Percentiles rank a stretch among this genome's conserved stretches.
These are phyloP conservation scores for Odocoileus virginianus DNA, from an alignment of 2,113 vertebrate genomes.

Conservation along the genomic window DNA sequence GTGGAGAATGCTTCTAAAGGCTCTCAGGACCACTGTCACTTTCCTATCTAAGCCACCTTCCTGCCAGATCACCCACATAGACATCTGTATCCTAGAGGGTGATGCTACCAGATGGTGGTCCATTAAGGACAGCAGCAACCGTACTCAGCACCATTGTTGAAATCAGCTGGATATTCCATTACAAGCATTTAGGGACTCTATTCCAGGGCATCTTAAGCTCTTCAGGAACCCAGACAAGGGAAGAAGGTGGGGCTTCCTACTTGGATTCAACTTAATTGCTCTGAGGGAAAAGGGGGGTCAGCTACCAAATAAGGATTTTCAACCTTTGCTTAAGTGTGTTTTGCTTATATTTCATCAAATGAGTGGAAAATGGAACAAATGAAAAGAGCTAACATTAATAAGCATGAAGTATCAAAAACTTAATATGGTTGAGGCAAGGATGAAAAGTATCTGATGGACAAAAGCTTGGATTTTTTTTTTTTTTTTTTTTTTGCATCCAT, in stretches of 20 bases:
- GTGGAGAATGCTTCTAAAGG: neutral
- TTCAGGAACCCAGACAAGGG: neutral
- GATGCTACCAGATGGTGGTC: accelerated
- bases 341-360: neutral
- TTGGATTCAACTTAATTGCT: neutral
- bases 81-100: neutral
- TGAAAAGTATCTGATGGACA: neutral
- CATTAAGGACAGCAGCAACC: neutral
- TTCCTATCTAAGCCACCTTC: no score
- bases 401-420: neutral
- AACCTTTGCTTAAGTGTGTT: neutral
- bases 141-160: accelerated
- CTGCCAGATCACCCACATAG: neutral
- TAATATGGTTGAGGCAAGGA: neutral
- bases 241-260: neutral
- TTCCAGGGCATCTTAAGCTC: neutral
- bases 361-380: neutral
- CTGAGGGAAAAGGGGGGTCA: neutral
- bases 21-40: no score
- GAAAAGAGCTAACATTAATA: neutral
- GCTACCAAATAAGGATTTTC: neutral
- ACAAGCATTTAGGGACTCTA: neutral
- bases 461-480: neutral
- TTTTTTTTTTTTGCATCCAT: neutral
- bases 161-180: neutral